A percentile compares a stretch with the other conserved stretches of the same genome.
phyloP scores from a whole-genome alignment of 2,888 invertebrate species.

The Sussaba pulchella region DNA sequence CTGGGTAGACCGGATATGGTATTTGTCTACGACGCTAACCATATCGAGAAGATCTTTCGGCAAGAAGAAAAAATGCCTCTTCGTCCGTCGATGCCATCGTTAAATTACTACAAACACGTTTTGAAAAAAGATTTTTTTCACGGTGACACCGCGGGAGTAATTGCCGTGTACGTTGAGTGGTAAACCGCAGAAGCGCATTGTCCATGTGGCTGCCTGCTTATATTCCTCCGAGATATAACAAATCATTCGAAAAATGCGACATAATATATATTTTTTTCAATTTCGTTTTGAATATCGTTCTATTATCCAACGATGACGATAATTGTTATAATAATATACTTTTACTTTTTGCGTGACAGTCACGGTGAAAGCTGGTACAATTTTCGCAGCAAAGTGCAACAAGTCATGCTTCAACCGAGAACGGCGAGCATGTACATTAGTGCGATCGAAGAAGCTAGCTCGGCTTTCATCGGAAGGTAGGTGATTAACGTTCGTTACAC shows the following conservation, averaged over 20 bases:
- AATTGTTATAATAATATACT: slow-evolving; percentile 11
- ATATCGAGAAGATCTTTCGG: slow-evolving; percentile 89
- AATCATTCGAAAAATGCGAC: neutral
- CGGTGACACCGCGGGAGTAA: slow-evolving; percentile 88
- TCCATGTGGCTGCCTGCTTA: neutral
- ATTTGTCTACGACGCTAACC: slow-evolving; percentile 89
- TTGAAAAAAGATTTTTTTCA: slow-evolving; percentile 89
- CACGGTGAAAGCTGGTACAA: slow-evolving; percentile 94
- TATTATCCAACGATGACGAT: neutral
- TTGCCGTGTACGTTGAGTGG: slow-evolving; percentile 88
- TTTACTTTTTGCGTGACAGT: slow-evolving; percentile 84
- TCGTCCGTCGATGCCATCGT: slow-evolving; percentile 91
- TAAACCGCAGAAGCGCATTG: neutral
- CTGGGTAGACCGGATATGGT: slow-evolving; percentile 91
- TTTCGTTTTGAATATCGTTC: neutral
- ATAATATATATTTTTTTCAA: neutral
- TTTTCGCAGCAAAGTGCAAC: slow-evolving; percentile 91
- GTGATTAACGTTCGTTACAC: slow-evolving; percentile 61
- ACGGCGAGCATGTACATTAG: slow-evolving; percentile 90
- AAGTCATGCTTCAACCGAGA: slow-evolving; percentile 90
- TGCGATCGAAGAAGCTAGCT: slow-evolving; percentile 89
- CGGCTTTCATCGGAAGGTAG: slow-evolving; percentile 89
- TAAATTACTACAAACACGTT: slow-evolving; percentile 90
- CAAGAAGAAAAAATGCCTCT: slow-evolving; percentile 89
- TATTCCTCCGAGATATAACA: neutral